Base-by-base conservation (phyloP, 1,140 invertebrate species). In the Drosophila prosaltans region DNA sequence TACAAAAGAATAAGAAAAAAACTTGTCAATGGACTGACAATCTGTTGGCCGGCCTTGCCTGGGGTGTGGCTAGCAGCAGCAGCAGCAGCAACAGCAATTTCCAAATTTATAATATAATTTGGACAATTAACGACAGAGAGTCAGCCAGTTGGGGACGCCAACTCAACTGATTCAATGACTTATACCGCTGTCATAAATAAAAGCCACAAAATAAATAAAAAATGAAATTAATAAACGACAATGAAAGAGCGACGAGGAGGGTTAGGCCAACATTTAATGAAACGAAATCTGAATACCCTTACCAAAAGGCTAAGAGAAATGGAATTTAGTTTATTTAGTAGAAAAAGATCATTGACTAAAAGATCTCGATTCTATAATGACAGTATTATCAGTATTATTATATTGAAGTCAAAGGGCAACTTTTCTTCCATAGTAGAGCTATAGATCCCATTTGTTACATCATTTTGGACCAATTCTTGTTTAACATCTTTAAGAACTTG, bases 141-240 rank as follows among this genome's bases (percentile, higher is more conserved):
- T 16, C 16, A 16, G 48, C 40, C 40, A 36, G 78, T 68, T 48
- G 58, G 62, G 62, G 54, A 61, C 78, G 66, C 70, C 74, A 77
- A 78, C 72, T 78, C 75, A 63, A 70, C 58, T 65, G 48, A 73
- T 63, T 81, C 70, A 81, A 81, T 82, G 71, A 82, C 74, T 83
- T 79, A 82, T 79, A 61, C 60, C 63, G 69, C 65, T 72, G 74
- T 64, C 80, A 81, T 78, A 82, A 78, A 82, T 74, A 68, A 78
- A 74, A 74, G 45, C 45, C 21, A 24, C 45, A 51, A 72, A 73
- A 74, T 65, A 74, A 77, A 62, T 73, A 73, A 73, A 66, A 74
- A 70, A 64, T 45, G 48, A 61, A 64, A 65, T 61, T 63, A 80
- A 71, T 65, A 68, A 74, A 59, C 57, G 32, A 60, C 68, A 59